Conservation (phyloP, 2,797 vertebrate species). For the Semaprochilodus insignis region DNA sequence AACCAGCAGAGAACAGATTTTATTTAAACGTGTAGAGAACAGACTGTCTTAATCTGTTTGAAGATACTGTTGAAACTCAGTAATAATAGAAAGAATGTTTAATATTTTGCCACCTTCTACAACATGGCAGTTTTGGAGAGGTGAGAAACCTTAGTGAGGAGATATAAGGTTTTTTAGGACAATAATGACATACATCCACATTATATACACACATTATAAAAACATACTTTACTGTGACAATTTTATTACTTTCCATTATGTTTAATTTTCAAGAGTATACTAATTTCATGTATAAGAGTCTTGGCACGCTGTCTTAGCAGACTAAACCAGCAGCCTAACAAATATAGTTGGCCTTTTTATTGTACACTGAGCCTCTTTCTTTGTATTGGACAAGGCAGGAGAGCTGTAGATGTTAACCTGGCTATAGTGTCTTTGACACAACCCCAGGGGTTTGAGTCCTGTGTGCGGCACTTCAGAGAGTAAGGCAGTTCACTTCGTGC, state of each 20-base stretch:
- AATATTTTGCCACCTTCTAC: too few relatives aligned
- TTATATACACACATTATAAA: not conserved
- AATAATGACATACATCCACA: not conserved
- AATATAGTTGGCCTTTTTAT: not conserved
- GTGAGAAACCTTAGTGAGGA: too few relatives aligned
- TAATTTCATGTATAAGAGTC: too few relatives aligned
- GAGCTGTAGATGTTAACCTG: constrained; percentile 18
- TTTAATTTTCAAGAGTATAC: too few relatives aligned
- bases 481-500: constrained; percentile 19
- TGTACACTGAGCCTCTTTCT: constrained; percentile 12
- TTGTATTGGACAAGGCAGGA: constrained; percentile 2
- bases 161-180: not conserved
- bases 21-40: too few relatives aligned
- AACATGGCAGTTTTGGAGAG: too few relatives aligned
- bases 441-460: not conserved
- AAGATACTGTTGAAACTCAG: too few relatives aligned
- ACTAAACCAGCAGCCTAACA: not conserved
- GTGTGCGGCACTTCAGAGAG: constrained; percentile 19
- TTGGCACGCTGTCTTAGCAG: not conserved
- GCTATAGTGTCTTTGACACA: constrained; percentile 7
- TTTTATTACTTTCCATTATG: too few relatives aligned
- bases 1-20: too few relatives aligned
- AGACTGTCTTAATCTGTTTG: too few relatives aligned
- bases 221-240: too few relatives aligned
- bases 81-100: too few relatives aligned